phyloP scores from a whole-genome alignment of 1,140 invertebrate genomes.

The Drosophila kohkoa region DNA sequence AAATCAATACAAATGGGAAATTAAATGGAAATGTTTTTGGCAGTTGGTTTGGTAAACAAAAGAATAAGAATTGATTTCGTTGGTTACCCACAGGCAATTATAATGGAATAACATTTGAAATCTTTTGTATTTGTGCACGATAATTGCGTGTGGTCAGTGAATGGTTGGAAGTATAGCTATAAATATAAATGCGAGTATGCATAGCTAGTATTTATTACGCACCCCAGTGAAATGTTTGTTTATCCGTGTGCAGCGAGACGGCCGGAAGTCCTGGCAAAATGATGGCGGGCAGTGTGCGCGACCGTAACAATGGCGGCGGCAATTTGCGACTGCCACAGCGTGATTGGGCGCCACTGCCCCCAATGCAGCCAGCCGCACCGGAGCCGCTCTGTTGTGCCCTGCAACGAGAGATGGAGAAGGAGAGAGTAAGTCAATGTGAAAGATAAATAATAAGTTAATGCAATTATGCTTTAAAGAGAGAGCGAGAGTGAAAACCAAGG shows the following conservation, averaged over 20 bases:
- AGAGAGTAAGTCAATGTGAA: conserved; percentile 52
- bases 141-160: conserved; percentile 15
- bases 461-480: conserved; percentile 67
- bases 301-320: conserved; percentile 92
- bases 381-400: conserved; percentile 85
- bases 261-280: conserved; percentile 94
- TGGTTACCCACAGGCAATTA: neutral
- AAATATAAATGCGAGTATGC: neutral
- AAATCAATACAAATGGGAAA: conserved; percentile 5
- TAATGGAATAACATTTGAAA: neutral
- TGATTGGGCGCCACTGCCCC: conserved; percentile 61
- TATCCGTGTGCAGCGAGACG: conserved; percentile 92
- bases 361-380: conserved; percentile 85
- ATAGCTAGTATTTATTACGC: conserved; percentile 35
- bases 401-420: conserved; percentile 41
- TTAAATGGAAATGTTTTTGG: neutral
- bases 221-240: conserved; percentile 85
- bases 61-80: neutral
- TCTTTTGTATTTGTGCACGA: neutral
- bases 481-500: neutral
- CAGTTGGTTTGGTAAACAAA: neutral
- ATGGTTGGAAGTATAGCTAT: neutral
- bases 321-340: conserved; percentile 82
- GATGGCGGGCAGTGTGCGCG: conserved; percentile 94
- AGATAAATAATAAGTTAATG: conserved; percentile 73